Conservation (phyloP, 2,888 invertebrate genomes). For the Argyresthia goedartella region DNA sequence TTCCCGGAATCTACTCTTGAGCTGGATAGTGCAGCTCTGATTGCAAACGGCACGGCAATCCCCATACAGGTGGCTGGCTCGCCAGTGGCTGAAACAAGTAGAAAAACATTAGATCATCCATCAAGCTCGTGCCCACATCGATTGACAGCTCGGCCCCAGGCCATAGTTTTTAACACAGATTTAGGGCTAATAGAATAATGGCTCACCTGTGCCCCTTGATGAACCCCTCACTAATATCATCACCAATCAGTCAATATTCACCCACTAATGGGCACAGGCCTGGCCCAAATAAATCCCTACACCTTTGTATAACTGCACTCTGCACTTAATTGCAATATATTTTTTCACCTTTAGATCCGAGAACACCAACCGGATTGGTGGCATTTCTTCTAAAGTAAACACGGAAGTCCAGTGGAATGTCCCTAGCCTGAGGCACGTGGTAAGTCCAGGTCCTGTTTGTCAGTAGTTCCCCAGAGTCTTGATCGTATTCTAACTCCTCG, state of each 20-base stretch:
- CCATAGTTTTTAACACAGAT: too few relatives aligned
- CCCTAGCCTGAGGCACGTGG: slow-evolving; percentile 68
- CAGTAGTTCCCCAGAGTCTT: slow-evolving; percentile 60
- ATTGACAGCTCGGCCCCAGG: too few relatives aligned
- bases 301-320: neutral
- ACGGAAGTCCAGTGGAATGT: slow-evolving; percentile 71
- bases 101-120: neutral
- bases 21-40: neutral
- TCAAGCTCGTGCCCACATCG: neutral
- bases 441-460: slow-evolving; percentile 76
- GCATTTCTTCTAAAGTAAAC: slow-evolving; percentile 61
- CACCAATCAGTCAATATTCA: too few relatives aligned
- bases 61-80: neutral
- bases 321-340: neutral
- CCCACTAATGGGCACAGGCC: too few relatives aligned
- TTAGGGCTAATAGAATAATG: too few relatives aligned
- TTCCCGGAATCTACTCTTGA: neutral
- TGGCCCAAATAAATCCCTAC: too few relatives aligned
- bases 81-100: neutral
- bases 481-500: slow-evolving; percentile 67
- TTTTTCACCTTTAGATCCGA: slow-evolving; percentile 65
- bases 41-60: neutral
- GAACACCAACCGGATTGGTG: slow-evolving; percentile 59
- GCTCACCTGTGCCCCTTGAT: too few relatives aligned
- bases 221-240: too few relatives aligned